Evolutionary conservation across 2,113 vertebrate species (phyloP), one percentile per base, ranked within the genome.

Genomic region (Sinosuthora webbiana): DNA sequence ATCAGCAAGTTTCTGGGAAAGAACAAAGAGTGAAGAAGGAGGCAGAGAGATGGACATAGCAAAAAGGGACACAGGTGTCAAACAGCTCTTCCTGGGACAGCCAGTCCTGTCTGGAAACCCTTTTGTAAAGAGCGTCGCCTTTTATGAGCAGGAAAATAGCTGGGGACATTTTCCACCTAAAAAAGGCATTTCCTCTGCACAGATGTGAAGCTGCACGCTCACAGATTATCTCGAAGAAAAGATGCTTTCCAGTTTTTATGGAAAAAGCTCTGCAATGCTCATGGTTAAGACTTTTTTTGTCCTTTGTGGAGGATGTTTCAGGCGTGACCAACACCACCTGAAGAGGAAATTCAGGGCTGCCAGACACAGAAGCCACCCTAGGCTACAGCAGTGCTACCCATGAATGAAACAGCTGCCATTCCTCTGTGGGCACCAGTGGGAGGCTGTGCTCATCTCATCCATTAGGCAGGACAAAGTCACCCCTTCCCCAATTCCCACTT

Each of bases 1-100:
- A 2, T 99, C 98, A 7, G 98, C 98, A 31, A 99, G 98, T 96
- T 99, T 99, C 99, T 99, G 89, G 8, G 80, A 81, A 69, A 94
- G 23, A 92, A 57, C 10, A 9, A 7, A 6, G 27, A 62, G 47
- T 60, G 22, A 52, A 87, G 37, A 84, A 7, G 39, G 41, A 53
- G 18, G 13, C 17, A 75, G 14, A 49, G 63, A 49, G 9, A 71
- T 0, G 0, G 8, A 50, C 3, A 4, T 7, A 52, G 28, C 11
- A 28, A 30, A 59, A 23, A 41, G 25, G 12, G 21, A 52, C 22
- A 82, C 7, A 42, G 47, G 35, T 28, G 18, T n/a, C 33, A 37
- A 30, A 44, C 33, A 70, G 30, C 47, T 87, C 42, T 57, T 87
- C 41, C 41, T 55, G 27, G 47, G 44, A 83, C 47, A 94, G 33